Conservation (phyloP, 2,113 vertebrate species). For the Micromys minutus region DNA sequence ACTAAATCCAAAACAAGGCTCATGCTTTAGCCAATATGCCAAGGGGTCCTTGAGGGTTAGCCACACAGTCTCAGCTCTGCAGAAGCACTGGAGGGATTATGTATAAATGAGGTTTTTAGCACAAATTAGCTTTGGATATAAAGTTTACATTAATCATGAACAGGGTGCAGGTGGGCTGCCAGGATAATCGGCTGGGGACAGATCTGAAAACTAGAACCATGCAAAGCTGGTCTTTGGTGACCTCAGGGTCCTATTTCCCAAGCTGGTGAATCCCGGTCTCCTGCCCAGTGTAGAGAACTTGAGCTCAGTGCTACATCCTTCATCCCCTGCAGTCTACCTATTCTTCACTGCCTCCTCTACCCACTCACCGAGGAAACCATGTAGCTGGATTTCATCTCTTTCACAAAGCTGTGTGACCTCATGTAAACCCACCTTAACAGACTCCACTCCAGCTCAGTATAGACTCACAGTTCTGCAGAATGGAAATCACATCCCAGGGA, state of each 20-base stretch:
- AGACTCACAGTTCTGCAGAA: neutral
- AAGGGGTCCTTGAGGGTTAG: neutral
- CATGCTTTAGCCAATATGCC: neutral
- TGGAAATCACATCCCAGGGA: neutral
- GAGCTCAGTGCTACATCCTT: neutral
- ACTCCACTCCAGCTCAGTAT: neutral
- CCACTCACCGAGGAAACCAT: neutral
- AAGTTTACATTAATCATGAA: neutral
- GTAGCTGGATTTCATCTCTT: neutral
- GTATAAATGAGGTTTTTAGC: neutral
- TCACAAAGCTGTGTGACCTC: neutral
- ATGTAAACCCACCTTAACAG: neutral
- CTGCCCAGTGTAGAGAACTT: neutral
- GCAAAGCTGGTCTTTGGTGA: neutral
- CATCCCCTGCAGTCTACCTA: neutral
- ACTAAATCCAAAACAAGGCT: slow-evolving; percentile 3
- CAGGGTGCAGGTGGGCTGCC: neutral
- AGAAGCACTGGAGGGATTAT: neutral
- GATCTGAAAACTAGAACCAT: neutral
- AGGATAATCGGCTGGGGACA: neutral
- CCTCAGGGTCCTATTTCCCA: neutral
- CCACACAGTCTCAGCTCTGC: neutral
- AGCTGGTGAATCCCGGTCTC: neutral
- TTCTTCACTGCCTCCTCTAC: neutral
- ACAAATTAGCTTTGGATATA: neutral